Evolutionary conservation across 2,888 invertebrate species (phyloP), one percentile per base, ranked within the genome.

Genomic region (Lasius platythorax): DNA sequence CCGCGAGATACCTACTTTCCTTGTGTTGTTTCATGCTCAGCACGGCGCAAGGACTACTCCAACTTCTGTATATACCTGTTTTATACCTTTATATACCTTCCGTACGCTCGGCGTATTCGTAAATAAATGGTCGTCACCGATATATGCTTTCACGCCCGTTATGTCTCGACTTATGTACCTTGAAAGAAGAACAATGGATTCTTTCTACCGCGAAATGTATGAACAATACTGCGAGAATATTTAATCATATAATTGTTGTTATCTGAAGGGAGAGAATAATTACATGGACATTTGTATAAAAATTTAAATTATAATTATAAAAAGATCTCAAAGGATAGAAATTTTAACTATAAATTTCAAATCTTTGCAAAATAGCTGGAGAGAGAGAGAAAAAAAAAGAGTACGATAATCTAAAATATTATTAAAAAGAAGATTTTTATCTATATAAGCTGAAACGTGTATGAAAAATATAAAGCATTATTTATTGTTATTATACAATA

Each of bases 61-160:
- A 50, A 50, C 50, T 50, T 18, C 28, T 53, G 4, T 37, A 37
- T 37, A 23, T 68, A 79, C 43, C 46, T 61, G 61, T 72, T 61
- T 70, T 79, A 79, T 61, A 72, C 37, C 37, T 70, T 11, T 68
- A 30, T n/a, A 2, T 6, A 9, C 33, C 43, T n/a, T 61, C 33
- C 9, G 6, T 68, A 23, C 72, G 46, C 46, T 46, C 33, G 33
- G 46, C 18, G 79, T 33, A 61, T 46, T 79, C 58, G 58, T 61
- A 72, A 61, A 79, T 79, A 79, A 79, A 46, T 37, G 28, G 33
- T 61, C 23, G n/a, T 43, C 15, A 30, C 33, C 56, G 58, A 78
- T 67, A 68, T 23, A 28, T 46, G 61, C 46, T 33, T 79, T 61
- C 23, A 46, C 58, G 70, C n/a, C 68, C 30, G 43, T 50, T 46